A percentile compares a stretch with the other conserved stretches of the same genome.
phyloP scores from a whole-genome alignment of 1,140 invertebrate genomes.

The Pseudachorutes palmiensis region DNA sequence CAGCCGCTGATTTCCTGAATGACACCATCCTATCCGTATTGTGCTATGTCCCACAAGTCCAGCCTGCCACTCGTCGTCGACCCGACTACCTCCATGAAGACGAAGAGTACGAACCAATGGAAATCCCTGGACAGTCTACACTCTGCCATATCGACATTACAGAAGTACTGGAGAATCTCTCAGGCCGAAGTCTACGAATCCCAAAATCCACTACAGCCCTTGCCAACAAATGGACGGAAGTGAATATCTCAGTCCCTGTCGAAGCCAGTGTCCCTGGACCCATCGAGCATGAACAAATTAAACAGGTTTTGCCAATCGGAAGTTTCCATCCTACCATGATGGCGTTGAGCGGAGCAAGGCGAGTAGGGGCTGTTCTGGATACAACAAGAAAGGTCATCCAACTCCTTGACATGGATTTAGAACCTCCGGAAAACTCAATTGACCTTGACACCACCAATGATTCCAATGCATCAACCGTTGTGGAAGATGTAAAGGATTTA shows the following conservation, averaged over 20 bases:
- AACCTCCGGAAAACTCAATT: background rate
- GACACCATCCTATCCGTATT: background rate
- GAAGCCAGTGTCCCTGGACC: background rate
- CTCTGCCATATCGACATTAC: background rate
- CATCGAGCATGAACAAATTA: background rate
- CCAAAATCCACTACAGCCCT: background rate
- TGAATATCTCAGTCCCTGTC: background rate
- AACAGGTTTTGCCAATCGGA: background rate
- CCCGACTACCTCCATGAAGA: background rate
- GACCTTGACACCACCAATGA: background rate
- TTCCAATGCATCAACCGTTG: too few species aligned
- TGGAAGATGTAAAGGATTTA: too few species aligned
- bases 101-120: background rate
- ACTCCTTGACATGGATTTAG: background rate
- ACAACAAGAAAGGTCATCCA: background rate
- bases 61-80: background rate
- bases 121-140: background rate
- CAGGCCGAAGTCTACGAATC: background rate
- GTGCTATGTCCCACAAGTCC: background rate
- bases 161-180: background rate
- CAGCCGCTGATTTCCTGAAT: background rate
- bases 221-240: background rate
- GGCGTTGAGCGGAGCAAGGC: constrained; percentile 1
- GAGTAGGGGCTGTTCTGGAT: background rate
- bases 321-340: background rate